Evolutionary conservation across 2,888 invertebrate genomes (phyloP).

Genomic region (Girardia tigrina): DNA sequence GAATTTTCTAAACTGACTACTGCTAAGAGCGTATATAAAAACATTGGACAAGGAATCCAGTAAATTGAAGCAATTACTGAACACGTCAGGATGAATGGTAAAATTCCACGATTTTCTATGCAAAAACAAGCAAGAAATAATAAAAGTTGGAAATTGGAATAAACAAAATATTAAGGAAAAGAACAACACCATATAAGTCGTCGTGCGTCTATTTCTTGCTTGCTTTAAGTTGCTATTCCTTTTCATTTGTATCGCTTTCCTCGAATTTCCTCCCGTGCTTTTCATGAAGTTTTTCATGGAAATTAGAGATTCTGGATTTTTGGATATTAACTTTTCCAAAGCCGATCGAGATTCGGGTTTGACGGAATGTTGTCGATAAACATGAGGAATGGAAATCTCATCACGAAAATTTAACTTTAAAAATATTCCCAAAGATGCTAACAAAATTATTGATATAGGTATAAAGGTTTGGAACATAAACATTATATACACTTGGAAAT

Average conservation of each 20-base stretch:
- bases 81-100: neutral
- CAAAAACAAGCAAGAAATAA: neutral
- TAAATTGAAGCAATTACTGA: conserved; percentile 19
- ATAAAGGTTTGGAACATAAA: conserved; percentile 12
- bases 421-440: conserved; percentile 1
- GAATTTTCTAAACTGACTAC: conserved; percentile 18
- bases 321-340: conserved; percentile 3
- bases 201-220: conserved; percentile 18
- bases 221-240: conserved; percentile 4
- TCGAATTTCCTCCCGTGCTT: neutral
- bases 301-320: neutral
- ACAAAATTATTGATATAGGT: neutral
- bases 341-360: neutral
- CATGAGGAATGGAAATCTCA: neutral
- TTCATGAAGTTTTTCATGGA: neutral
- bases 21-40: neutral
- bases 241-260: neutral
- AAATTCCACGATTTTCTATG: conserved; percentile 10
- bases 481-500: neutral
- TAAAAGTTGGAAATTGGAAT: neutral
- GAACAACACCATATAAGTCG: conserved; percentile 11
- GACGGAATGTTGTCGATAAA: neutral
- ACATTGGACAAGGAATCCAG: neutral
- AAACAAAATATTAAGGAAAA: neutral
- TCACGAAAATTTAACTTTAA: neutral